Evolutionary conservation across 1,140 invertebrate species (phyloP).

Genomic region (Orius laevigatus): DNA sequence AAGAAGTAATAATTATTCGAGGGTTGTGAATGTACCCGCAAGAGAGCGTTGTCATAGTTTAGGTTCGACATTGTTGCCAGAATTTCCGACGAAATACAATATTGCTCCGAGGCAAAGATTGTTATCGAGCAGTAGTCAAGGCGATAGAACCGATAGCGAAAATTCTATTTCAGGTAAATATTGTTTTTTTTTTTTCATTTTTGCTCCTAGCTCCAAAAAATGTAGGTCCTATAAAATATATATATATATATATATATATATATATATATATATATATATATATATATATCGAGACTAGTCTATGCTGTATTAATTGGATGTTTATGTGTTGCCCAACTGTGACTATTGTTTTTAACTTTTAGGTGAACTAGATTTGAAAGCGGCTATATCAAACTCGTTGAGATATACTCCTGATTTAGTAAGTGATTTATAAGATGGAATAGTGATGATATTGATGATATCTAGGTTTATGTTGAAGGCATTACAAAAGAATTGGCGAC

Average conservation of each 20-base stretch:
- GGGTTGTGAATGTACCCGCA: conserved; percentile 5
- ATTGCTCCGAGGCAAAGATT: conserved; percentile 29
- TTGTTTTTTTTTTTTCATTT: too few relatives aligned
- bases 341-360: neutral
- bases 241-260: too few relatives aligned
- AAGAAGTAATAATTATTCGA: conserved; percentile 1
- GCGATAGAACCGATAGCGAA: conserved; percentile 14
- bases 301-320: too few relatives aligned
- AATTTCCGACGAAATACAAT: conserved; percentile 1
- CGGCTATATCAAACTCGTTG: neutral
- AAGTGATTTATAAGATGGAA: conserved; percentile 1
- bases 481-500: conserved; percentile 59
- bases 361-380: conserved; percentile 12
- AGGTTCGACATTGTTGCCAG: conserved; percentile 26
- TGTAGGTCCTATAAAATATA: too few relatives aligned
- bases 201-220: too few relatives aligned
- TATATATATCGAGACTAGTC: too few relatives aligned
- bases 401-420: conserved; percentile 6
- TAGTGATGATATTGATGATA: conserved; percentile 24
- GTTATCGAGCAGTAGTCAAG: conserved; percentile 51
- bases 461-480: conserved; percentile 55
- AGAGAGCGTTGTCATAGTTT: conserved; percentile 39
- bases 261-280: too few relatives aligned
- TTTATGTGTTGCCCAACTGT: too few relatives aligned
- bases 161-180: conserved; percentile 8